A percentile compares a stretch with the other conserved stretches of the same genome.
These are phyloP conservation scores for Leucosticte australis DNA, from an alignment of 2,113 vertebrate species.

Conservation along the genomic window DNA sequence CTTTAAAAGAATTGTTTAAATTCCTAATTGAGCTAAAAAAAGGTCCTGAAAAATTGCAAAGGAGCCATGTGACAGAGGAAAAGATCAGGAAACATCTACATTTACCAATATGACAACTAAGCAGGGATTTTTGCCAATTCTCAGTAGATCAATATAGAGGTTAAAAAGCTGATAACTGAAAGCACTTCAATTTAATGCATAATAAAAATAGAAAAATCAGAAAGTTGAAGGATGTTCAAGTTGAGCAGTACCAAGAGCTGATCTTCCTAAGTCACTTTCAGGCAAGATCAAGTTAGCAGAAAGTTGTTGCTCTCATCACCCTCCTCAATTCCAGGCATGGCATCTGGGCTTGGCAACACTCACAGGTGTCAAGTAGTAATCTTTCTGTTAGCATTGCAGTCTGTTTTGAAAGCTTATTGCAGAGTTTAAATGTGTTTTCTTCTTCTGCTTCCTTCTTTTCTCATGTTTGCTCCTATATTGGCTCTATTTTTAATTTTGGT, in stretches of 20 bases:
- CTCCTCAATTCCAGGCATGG: fast-evolving
- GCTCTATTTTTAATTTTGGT: background rate
- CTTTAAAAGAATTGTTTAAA: background rate
- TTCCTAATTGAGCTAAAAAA: background rate
- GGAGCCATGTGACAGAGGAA: background rate
- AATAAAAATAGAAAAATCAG: background rate
- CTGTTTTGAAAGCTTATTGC: background rate
- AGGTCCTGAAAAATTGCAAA: background rate
- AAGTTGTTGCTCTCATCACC: background rate
- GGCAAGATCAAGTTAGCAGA: background rate
- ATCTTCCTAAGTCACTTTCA: background rate
- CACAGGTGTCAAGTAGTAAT: background rate
- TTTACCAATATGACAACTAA: background rate
- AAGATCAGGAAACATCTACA: background rate
- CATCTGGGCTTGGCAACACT: background rate
- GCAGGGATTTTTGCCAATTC: background rate
- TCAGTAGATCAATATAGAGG: background rate
- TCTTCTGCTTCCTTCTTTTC: background rate
- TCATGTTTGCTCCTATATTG: background rate
- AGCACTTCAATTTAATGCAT: background rate
- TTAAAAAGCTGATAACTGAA: background rate
- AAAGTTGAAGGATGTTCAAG: background rate
- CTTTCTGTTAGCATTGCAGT: background rate
- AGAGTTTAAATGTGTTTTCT: background rate
- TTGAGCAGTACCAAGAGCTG: background rate